Evolutionary conservation across 2,797 vertebrate genomes (phyloP), one percentile per base, ranked within the genome.

Genomic region (Gadopsis bispinosus): DNA sequence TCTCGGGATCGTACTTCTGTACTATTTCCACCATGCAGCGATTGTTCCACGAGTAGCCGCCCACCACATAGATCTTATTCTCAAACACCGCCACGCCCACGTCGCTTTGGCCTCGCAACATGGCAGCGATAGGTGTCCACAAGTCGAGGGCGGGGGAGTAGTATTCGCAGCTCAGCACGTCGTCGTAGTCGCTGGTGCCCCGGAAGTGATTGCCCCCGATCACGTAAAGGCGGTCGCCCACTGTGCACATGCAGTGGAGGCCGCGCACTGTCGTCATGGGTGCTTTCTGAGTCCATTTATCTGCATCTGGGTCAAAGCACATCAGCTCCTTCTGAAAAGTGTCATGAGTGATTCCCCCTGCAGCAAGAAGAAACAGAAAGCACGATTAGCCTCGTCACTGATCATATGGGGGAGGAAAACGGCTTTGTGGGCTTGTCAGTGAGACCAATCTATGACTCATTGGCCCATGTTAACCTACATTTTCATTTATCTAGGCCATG

Each of bases 1-100:
- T 97, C 83, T 99, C 98, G 0, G 98, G 98, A 88, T 99, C 98
- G 11, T 99, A 99, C 88, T 98, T 98, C 94, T 99, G 98, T 81
- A 99, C 98, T 83, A 99, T 99, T 95, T 99, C 98, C 87, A 99
- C 98, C 98, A 99, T 99, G 88, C 98, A 99, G 43, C 98, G 97
- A 94, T 99, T 99, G 96, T 99, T 99, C 98, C 98, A 99, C 0
- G 98, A 99, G 94, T 99, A 99, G 53, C 98, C 98, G 68, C 98
- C 98, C 86, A 99, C 98, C 88, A 99, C 98, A 54, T 99, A 99
- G 92, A 99, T 98, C 94, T 98, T 98, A 86, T 96, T 98, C 93
- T 99, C 97, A 80, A 98, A 99, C 84, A 99, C 98, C 7, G 98
- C 98, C 68, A 99, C 98, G 84, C 98, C 98, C 41, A 99, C 98